Evolutionary conservation across 2,888 invertebrate genomes (phyloP).

Genomic region (Eustalomyia histrio): DNA sequence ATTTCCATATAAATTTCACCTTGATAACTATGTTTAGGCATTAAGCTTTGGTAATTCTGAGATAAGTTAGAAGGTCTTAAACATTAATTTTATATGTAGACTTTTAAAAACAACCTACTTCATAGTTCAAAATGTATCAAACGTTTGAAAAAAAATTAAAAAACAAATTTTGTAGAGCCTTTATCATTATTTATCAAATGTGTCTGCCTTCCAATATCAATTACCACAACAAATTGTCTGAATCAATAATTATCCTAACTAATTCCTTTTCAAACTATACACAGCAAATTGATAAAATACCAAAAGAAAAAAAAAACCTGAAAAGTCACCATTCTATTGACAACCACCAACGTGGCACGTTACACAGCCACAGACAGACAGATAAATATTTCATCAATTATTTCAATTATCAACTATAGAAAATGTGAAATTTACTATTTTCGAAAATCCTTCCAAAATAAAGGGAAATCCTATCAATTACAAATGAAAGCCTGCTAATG

Average conservation of each 20-base stretch:
- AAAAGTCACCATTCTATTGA: not conserved
- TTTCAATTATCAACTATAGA: slow-evolving; percentile 35
- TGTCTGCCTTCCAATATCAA: not conserved
- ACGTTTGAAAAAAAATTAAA: too few relatives aligned
- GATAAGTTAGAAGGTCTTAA: too few relatives aligned
- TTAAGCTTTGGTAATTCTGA: too few relatives aligned
- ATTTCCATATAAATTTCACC: too few relatives aligned
- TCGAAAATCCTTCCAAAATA: slow-evolving; percentile 35
- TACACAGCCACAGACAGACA: not conserved
- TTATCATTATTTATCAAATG: too few relatives aligned
- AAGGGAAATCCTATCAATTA: slow-evolving; percentile 41
- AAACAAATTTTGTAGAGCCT: too few relatives aligned
- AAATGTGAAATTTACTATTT: slow-evolving; percentile 32
- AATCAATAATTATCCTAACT: not conserved
- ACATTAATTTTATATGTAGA: too few relatives aligned
- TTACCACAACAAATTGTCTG: not conserved
- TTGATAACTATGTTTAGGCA: too few relatives aligned
- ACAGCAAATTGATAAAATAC: not conserved
- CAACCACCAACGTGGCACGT: not conserved
- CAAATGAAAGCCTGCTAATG: slow-evolving; percentile 50
- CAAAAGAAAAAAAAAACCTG: not conserved
- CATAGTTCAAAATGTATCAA: too few relatives aligned
- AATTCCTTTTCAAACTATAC: not conserved
- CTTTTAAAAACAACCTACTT: too few relatives aligned
- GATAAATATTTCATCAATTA: slow-evolving; percentile 12